Percentiles rank a stretch among this genome's conserved stretches.
Evolutionary conservation across 2,888 invertebrate genomes (phyloP).

Genomic region (Plebejus anna): DNA sequence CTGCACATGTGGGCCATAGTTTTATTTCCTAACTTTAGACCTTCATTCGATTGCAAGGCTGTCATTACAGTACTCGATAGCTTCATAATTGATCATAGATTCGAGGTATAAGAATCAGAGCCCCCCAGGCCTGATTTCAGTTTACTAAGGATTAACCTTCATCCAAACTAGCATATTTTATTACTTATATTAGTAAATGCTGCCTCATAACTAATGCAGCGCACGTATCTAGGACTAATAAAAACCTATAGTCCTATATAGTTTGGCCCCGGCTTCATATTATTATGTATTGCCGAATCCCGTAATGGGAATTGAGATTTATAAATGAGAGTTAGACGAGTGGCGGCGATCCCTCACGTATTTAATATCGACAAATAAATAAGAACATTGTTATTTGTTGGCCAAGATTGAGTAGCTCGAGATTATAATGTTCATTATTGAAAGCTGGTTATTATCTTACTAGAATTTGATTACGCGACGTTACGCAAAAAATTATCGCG

Average conservation of each 20-base stretch:
- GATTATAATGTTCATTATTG: background rate
- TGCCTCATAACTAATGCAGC: background rate
- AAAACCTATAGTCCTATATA: background rate
- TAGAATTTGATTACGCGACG: background rate
- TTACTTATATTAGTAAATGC: background rate
- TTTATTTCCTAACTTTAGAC: too few species aligned
- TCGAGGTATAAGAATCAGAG: too few species aligned
- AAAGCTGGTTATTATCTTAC: background rate
- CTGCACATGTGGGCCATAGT: too few species aligned
- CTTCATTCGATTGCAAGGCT: too few species aligned
- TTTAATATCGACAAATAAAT: slow-evolving; percentile 29
- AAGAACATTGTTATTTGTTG: slow-evolving; percentile 13
- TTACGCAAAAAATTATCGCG: too few species aligned
- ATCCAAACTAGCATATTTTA: background rate
- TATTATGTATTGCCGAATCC: slow-evolving; percentile 16
- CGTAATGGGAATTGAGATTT: slow-evolving; percentile 28
- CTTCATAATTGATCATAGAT: too few species aligned
- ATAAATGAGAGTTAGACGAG: background rate
- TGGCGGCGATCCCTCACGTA: slow-evolving; percentile 27
- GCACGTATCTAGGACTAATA: slow-evolving; percentile 3
- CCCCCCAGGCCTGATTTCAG: too few species aligned
- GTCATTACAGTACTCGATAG: too few species aligned
- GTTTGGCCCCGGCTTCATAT: background rate
- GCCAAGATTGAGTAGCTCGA: background rate
- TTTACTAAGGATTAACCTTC: background rate